A percentile compares a stretch with the other conserved stretches of the same genome.
These are phyloP conservation scores for Petrocephalus schoutedeni DNA, from an alignment of 2,797 vertebrate species.

Conservation along the genomic window DNA sequence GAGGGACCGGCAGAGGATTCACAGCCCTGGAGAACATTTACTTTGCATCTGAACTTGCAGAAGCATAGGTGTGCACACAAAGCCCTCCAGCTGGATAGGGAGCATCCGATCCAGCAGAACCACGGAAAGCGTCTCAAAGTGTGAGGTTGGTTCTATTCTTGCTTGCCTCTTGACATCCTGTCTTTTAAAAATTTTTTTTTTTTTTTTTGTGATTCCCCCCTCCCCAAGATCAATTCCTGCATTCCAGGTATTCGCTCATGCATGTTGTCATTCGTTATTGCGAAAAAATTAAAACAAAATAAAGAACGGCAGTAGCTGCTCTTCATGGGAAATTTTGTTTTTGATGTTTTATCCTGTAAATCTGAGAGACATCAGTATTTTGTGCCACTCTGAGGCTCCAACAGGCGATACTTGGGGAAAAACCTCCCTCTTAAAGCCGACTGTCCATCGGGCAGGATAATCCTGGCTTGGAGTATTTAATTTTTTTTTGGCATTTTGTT, in stretches of 20 bases:
- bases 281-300: background rate
- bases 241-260: background rate
- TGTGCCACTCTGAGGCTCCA: background rate
- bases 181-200: background rate
- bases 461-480: background rate
- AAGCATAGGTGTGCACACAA: background rate
- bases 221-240: background rate
- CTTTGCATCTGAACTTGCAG: background rate
- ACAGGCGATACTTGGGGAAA: background rate
- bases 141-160: background rate
- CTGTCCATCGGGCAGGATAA: background rate
- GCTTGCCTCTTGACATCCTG: background rate
- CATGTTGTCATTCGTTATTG: background rate
- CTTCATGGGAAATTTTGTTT: background rate
- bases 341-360: background rate
- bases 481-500: background rate
- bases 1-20: constrained; percentile 38
- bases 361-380: background rate
- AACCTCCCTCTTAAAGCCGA: background rate
- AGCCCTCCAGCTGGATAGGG: background rate
- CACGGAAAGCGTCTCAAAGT: background rate
- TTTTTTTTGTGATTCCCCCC: background rate
- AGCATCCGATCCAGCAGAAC: background rate
- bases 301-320: background rate
- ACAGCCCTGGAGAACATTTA: constrained; percentile 31